Evolutionary conservation across 2,888 invertebrate genomes (phyloP), one percentile per base, ranked within the genome.

Genomic region (Lepeophtheirus nordmannii): DNA sequence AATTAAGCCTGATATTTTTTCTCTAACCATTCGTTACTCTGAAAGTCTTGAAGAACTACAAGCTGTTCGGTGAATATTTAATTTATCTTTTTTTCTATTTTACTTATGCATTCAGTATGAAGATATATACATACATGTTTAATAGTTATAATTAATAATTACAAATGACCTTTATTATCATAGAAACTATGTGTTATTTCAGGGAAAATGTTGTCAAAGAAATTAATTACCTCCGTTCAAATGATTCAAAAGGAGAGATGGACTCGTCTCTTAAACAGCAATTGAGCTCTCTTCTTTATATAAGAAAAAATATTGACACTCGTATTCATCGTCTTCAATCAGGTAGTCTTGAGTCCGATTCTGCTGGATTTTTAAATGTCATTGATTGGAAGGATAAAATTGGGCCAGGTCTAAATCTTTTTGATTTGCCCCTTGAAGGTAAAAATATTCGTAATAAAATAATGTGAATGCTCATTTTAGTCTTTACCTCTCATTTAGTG

Each of bases 161-260:
- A 20, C 10, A 23, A 58, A 23, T 22, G 1, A 53, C 8, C 3
- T 17, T 7, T 23, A 20, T 58, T 20, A 3, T 5, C 7, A 22
- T 58, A 20, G 9, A 17, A 22, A 5, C 5, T 20, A 58, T 9
- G 9, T 58, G 5, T 58, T 58, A 20, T 58, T 58, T 20, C 20
- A 58, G 23, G 5, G 58, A 65, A 58, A 65, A 56, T 17, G 58
- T 65, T 12, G n/a, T 17, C 1, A 58, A 65, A 12, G 58, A 58
- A 14, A 58, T 65, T 17, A 38, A n/a, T 37, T 58, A 22, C 20
- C 37, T 63, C n/a, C 46, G 63, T 10, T 63, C 63, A 23, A 82
- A 84, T 73, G 91, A 92, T 76, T 85, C 86, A 30, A 89, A 87
- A 0, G 88, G 88, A 1, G 88, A 88, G 71, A 86, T 88, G 78